Percentiles rank a stretch among this genome's conserved stretches.
These are phyloP conservation scores for Caenorhabditis uteleia DNA, from an alignment of 2,888 invertebrate genomes.

Conservation along the genomic window DNA sequence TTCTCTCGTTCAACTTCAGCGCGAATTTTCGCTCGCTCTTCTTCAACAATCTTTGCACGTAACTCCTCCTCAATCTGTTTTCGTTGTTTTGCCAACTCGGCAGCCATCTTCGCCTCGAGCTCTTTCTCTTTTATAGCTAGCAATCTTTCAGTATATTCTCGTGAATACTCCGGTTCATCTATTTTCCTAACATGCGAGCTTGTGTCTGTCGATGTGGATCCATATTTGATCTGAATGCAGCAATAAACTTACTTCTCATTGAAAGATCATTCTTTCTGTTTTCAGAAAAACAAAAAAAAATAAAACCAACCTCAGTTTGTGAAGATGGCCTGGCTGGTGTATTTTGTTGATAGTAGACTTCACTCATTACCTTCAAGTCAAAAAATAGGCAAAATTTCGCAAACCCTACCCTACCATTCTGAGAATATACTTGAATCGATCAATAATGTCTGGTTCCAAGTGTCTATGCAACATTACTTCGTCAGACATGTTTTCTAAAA, in stretches of 20 bases:
- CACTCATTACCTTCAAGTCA: slow-evolving; percentile 20
- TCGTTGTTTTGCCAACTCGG: slow-evolving; percentile 10
- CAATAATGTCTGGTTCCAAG: slow-evolving; percentile 18
- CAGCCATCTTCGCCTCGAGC: slow-evolving; percentile 7
- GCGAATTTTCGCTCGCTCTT: slow-evolving; percentile 24
- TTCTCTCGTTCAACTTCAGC: slow-evolving; percentile 22
- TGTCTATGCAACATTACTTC: slow-evolving; percentile 22
- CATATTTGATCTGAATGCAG: too few relatives aligned
- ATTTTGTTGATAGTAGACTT: slow-evolving; percentile 28
- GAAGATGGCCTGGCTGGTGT: slow-evolving; percentile 1
- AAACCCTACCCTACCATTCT: slow-evolving; percentile 14
- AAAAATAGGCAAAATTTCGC: not conserved
- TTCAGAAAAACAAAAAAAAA: slow-evolving; percentile 1
- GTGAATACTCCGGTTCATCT: too few relatives aligned
- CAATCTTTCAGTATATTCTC: slow-evolving; percentile 8
- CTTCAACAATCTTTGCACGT: slow-evolving; percentile 13
- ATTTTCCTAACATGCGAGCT: too few relatives aligned
- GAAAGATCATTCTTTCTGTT: too few relatives aligned
- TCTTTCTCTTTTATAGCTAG: slow-evolving; percentile 8
- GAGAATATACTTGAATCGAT: slow-evolving; percentile 22
- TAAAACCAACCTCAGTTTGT: slow-evolving; percentile 13
- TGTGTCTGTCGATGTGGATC: too few relatives aligned
- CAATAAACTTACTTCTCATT: too few relatives aligned
- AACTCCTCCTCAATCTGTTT: slow-evolving; percentile 23
- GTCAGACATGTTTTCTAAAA: slow-evolving; percentile 13